Evolutionary conservation across 2,888 invertebrate species (phyloP).

Genomic region (Lasioglossum pauxillum): DNA sequence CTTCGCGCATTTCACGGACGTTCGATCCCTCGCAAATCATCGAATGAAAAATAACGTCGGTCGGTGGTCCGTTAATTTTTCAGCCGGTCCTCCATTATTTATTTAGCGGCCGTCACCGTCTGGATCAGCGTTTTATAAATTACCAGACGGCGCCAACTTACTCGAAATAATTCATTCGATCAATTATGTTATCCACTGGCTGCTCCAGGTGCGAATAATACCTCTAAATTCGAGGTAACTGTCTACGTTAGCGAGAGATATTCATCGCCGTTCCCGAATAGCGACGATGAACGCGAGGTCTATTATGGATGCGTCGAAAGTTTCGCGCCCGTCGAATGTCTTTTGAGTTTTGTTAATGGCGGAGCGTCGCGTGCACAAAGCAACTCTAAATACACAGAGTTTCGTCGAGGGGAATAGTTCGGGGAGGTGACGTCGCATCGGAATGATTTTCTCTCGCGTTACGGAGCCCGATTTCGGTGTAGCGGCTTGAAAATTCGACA

Average conservation of each 20-base stretch:
- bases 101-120: background rate
- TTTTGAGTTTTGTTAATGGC: background rate
- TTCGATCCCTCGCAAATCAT: background rate
- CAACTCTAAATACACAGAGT: slow-evolving; percentile 14
- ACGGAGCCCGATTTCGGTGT: slow-evolving; percentile 41
- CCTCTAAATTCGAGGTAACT: background rate
- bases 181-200: background rate
- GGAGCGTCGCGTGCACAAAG: background rate
- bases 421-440: slow-evolving; percentile 25
- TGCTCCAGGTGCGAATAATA: background rate
- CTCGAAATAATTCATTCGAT: background rate
- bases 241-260: background rate
- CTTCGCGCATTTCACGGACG: background rate
- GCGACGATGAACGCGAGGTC: background rate
- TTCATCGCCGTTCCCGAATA: background rate
- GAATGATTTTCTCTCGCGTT: slow-evolving; percentile 46
- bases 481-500: slow-evolving; percentile 51
- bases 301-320: background rate
- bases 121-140: background rate
- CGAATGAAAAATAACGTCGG: background rate
- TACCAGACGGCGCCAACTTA: background rate
- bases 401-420: background rate
- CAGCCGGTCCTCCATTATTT: background rate
- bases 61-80: background rate
- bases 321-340: background rate